These are phyloP conservation scores for Drosophila parthenogenetica DNA, from an alignment of 2,888 invertebrate genomes.

Conservation along the genomic window DNA sequence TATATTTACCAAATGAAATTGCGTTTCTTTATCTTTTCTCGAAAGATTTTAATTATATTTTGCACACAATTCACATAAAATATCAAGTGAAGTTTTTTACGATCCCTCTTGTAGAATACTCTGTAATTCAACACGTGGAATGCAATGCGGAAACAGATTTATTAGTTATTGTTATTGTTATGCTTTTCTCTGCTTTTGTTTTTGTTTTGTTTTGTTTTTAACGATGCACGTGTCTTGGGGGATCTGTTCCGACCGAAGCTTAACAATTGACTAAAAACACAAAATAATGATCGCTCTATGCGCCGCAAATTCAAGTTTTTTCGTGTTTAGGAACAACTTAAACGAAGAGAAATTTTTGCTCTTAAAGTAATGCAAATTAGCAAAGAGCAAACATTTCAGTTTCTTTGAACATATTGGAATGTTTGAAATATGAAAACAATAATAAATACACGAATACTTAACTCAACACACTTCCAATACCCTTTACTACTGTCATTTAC, in stretches of 20 bases:
- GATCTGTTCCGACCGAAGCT: constrained; percentile 41
- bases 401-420: constrained; percentile 5
- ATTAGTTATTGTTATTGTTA: constrained; percentile 10
- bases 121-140: not conserved
- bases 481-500: not conserved
- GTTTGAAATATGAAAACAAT: constrained; percentile 7
- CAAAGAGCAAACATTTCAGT: constrained; percentile 5
- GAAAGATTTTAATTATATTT: not conserved
- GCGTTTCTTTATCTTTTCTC: not conserved
- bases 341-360: constrained; percentile 21
- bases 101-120: constrained; percentile 1
- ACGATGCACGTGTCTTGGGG: constrained; percentile 10
- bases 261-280: constrained; percentile 44
- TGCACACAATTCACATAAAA: not conserved
- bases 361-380: constrained; percentile 14
- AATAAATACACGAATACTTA: not conserved
- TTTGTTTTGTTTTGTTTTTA: constrained; percentile 9
- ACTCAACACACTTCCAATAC: not conserved
- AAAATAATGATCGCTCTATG: constrained; percentile 30
- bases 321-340: constrained; percentile 9
- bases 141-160: constrained; percentile 3
- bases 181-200: constrained; percentile 1
- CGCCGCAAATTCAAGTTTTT: constrained; percentile 47
- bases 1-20: constrained; percentile 7
- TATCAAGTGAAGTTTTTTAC: not conserved